Evolutionary conservation across 1,140 invertebrate genomes (phyloP).

Genomic region (Dinoponera quadriceps): DNA sequence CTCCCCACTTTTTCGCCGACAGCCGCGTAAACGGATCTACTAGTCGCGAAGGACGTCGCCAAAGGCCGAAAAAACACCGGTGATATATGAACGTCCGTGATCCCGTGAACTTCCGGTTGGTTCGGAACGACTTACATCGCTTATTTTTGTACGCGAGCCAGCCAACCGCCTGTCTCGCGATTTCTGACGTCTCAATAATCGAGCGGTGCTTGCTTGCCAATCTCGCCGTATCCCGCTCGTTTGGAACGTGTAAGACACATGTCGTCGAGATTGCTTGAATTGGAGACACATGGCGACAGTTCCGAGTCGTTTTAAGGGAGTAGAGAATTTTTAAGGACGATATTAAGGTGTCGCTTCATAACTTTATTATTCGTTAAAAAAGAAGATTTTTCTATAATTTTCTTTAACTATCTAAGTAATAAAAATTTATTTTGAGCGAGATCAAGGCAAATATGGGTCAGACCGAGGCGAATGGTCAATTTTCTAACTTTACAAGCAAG

Average conservation of each 20-base stretch:
- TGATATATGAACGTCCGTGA: constrained; percentile 24
- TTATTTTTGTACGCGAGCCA: background rate
- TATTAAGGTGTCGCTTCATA: too few relatives aligned
- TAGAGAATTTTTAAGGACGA: too few relatives aligned
- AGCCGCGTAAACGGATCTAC: constrained; percentile 39
- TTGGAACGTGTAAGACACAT: background rate
- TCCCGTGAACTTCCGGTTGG: background rate
- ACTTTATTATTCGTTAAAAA: too few relatives aligned
- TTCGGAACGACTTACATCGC: constrained; percentile 2
- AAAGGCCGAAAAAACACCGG: constrained; percentile 25
- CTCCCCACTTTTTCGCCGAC: background rate
- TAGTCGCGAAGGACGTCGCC: constrained; percentile 2
- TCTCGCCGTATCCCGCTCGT: background rate
- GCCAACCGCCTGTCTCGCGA: background rate
- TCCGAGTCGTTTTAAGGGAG: background rate
- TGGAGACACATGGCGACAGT: background rate
- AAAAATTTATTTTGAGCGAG: too few relatives aligned
- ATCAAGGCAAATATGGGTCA: too few relatives aligned
- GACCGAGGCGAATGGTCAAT: too few relatives aligned
- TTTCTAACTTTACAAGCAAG: too few relatives aligned
- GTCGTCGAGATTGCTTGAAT: background rate
- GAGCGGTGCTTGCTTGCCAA: background rate
- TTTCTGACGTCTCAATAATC: too few relatives aligned
- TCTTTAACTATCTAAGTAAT: too few relatives aligned
- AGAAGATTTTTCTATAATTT: too few relatives aligned